These are phyloP conservation scores for Chelonia mydas DNA, from an alignment of 2,797 vertebrate genomes.

Conservation along the genomic window DNA sequence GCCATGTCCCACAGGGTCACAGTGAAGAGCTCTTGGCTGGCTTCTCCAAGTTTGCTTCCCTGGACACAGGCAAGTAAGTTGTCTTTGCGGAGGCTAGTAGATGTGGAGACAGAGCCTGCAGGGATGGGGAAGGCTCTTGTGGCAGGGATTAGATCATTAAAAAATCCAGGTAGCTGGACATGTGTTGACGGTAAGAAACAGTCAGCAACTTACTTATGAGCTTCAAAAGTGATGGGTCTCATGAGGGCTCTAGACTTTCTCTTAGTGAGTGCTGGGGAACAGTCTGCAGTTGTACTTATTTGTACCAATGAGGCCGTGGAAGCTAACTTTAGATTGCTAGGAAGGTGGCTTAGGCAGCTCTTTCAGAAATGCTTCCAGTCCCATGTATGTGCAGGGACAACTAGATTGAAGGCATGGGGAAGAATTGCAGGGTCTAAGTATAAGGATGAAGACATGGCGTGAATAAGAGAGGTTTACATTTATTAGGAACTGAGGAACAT, in stretches of 20 bases:
- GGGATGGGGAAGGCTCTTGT: neutral
- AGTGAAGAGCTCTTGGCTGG: neutral
- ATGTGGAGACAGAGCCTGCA: neutral
- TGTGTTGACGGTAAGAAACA: neutral
- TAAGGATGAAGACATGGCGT: neutral
- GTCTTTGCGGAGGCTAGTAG: neutral
- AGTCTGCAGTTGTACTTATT: neutral
- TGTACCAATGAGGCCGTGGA: neutral
- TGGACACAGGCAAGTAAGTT: neutral
- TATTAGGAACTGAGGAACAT: neutral
- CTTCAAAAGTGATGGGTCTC: neutral
- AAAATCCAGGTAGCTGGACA: neutral
- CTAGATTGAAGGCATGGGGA: neutral
- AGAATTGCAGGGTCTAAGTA: neutral
- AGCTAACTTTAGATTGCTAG: accelerated
- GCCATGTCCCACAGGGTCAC: neutral
- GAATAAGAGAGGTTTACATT: neutral
- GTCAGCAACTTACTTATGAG: neutral
- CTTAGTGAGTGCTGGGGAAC: neutral
- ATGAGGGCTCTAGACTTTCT: neutral
- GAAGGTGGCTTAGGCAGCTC: accelerated
- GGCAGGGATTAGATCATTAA: neutral
- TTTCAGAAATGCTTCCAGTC: neutral
- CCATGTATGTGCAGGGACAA: neutral
- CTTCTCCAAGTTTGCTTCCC: neutral